These are phyloP conservation scores for Channallabes apus DNA, from an alignment of 2,797 vertebrate species.

Conservation along the genomic window DNA sequence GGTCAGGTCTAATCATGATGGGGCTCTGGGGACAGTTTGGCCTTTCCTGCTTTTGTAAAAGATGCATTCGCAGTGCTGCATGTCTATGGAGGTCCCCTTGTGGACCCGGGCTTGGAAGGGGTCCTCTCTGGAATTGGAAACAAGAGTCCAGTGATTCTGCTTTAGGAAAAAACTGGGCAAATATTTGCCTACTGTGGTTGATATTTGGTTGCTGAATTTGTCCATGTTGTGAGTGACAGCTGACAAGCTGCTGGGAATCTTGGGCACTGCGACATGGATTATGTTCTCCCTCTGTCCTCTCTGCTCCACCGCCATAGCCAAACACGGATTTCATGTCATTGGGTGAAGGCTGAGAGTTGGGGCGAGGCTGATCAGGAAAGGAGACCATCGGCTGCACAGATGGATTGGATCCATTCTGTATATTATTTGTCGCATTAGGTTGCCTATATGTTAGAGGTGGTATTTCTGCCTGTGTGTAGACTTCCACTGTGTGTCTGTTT, in stretches of 20 bases:
- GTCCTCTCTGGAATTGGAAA: constrained; percentile 70
- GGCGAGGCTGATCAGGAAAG: constrained; percentile 61
- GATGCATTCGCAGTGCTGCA: constrained; percentile 86
- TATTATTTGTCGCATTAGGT: constrained; percentile 55
- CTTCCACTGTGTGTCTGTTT: constrained; percentile 50
- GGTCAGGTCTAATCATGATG: constrained; percentile 63
- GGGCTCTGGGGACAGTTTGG: constrained; percentile 76
- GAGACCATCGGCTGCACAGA: constrained; percentile 66
- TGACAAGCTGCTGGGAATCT: constrained; percentile 70
- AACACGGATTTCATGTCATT: constrained; percentile 64
- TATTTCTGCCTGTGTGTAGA: constrained; percentile 48
- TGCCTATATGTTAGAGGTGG: constrained; percentile 42
- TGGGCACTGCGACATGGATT: constrained; percentile 72
- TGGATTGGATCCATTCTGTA: constrained; percentile 59
- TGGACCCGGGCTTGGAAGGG: constrained; percentile 68
- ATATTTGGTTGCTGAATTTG: constrained; percentile 73
- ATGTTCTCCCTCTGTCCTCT: constrained; percentile 66
- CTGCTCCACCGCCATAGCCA: constrained; percentile 65
- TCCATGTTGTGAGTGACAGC: constrained; percentile 59
- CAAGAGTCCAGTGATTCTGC: constrained; percentile 68
- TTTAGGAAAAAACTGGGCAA: constrained; percentile 68
- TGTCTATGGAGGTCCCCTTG: constrained; percentile 83
- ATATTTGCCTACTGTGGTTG: constrained; percentile 69
- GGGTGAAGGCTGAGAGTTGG: constrained; percentile 67
- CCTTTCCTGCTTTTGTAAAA: constrained; percentile 87